Conservation (phyloP, 2,888 invertebrate species). For the Epirrhoe alternata region DNA sequence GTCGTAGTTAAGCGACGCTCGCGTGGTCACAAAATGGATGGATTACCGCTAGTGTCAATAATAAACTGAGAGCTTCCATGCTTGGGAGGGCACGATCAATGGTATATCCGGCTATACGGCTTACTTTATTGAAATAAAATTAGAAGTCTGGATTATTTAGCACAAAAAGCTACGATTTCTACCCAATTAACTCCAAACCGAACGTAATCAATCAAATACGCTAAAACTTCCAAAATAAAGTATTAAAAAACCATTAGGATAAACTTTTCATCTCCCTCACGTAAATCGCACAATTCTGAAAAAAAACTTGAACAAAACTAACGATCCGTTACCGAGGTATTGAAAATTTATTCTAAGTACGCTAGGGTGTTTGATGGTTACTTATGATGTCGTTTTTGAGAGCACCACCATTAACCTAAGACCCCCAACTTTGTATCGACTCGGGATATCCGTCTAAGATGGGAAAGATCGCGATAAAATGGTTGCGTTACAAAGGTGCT, state of each 20-base stretch:
- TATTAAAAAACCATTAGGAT: slow-evolving; percentile 78
- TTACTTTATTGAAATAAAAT: neutral
- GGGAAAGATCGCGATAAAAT: slow-evolving; percentile 49
- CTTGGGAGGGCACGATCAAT: too few species aligned
- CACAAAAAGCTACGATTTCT: neutral
- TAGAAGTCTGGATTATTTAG: neutral
- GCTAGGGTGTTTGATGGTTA: slow-evolving; percentile 74
- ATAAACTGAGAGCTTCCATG: too few species aligned
- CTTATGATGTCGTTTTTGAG: slow-evolving; percentile 70
- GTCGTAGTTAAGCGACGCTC: too few species aligned
- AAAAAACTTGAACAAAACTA: slow-evolving; percentile 74
- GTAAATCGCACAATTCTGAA: slow-evolving; percentile 60
- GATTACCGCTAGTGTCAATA: too few species aligned
- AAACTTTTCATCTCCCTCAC: slow-evolving; percentile 52
- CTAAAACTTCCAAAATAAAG: slow-evolving; percentile 57
- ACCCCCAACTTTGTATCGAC: slow-evolving; percentile 41
- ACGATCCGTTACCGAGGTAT: slow-evolving; percentile 73
- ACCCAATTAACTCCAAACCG: slow-evolving; percentile 37
- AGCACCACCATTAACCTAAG: slow-evolving; percentile 55
- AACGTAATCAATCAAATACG: slow-evolving; percentile 59
- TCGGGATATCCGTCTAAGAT: slow-evolving; percentile 22
- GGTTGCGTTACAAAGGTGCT: slow-evolving; percentile 55
- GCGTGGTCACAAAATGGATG: too few species aligned
- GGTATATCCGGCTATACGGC: too few species aligned
- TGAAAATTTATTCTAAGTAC: slow-evolving; percentile 84